These are phyloP conservation scores for Acanthopagrus latus DNA, from an alignment of 2,797 vertebrate species.

Conservation along the genomic window DNA sequence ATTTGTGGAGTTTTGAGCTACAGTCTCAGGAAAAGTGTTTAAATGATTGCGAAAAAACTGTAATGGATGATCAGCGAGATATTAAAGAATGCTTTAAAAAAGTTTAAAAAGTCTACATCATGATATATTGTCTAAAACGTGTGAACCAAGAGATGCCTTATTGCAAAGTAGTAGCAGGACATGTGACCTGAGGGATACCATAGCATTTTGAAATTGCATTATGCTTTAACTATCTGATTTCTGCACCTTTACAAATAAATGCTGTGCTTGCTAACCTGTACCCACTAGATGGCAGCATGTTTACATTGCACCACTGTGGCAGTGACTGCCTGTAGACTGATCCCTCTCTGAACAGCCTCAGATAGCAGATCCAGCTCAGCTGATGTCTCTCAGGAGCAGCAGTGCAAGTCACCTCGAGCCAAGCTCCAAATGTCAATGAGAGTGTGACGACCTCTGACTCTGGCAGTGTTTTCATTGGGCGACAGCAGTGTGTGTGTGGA, in stretches of 20 bases:
- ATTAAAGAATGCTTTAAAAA: too few relatives aligned
- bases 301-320: background rate
- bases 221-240: background rate
- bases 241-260: background rate
- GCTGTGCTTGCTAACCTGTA: slow-evolving; percentile 5
- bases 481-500: background rate
- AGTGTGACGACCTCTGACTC: background rate
- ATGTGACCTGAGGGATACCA: background rate
- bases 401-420: slow-evolving; percentile 34
- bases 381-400: slow-evolving; percentile 37
- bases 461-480: background rate
- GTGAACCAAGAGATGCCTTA: background rate
- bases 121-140: too few relatives aligned
- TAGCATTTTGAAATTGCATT: background rate
- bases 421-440: slow-evolving; percentile 36
- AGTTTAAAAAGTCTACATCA: too few relatives aligned
- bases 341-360: slow-evolving; percentile 33
- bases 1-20: too few relatives aligned
- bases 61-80: too few relatives aligned
- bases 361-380: slow-evolving; percentile 57
- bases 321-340: slow-evolving; percentile 14
- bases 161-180: background rate
- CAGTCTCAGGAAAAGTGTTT: too few relatives aligned
- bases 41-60: too few relatives aligned
- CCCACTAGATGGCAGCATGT: slow-evolving; percentile 78